These are phyloP conservation scores for Seladonia tumulorum DNA, from an alignment of 2,888 invertebrate genomes.

Conservation along the genomic window DNA sequence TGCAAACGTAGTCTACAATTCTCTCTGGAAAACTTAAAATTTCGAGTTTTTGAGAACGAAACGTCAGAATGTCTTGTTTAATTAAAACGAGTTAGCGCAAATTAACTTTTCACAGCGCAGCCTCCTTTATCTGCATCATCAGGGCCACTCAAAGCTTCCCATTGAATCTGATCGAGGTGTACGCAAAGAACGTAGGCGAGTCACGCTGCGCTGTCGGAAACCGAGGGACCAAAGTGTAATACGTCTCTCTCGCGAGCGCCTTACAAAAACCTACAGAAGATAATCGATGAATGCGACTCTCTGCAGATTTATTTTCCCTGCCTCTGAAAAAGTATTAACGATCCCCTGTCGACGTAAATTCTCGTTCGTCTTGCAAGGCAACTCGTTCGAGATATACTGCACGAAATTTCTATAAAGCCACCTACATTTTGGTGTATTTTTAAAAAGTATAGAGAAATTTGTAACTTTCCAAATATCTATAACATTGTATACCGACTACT, in stretches of 20 bases:
- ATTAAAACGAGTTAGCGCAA: background rate
- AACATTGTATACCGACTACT: too few species aligned
- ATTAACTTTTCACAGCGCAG: background rate
- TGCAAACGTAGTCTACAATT: too few species aligned
- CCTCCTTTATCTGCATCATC: background rate
- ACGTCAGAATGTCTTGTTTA: too few species aligned
- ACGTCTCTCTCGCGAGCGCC: conserved; percentile 2
- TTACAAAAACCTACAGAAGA: conserved; percentile 19
- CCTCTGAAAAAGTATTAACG: conserved; percentile 32
- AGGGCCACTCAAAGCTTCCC: background rate
- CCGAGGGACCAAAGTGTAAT: conserved; percentile 23
- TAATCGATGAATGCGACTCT: conserved; percentile 45
- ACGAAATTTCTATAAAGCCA: too few species aligned
- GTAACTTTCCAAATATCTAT: too few species aligned
- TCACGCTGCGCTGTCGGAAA: conserved; percentile 5
- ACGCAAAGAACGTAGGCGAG: background rate
- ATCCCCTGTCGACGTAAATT: conserved; percentile 19
- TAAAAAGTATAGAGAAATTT: too few species aligned
- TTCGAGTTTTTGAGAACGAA: too few species aligned
- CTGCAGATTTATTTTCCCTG: conserved; percentile 30
- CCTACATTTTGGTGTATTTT: too few species aligned
- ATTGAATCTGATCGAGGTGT: conserved; percentile 11
- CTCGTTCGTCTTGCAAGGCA: background rate
- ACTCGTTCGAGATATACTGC: background rate
- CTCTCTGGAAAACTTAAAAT: too few species aligned